These are phyloP conservation scores for Cryptosula pallasiana DNA, from an alignment of 2,888 invertebrate species.

Conservation along the genomic window DNA sequence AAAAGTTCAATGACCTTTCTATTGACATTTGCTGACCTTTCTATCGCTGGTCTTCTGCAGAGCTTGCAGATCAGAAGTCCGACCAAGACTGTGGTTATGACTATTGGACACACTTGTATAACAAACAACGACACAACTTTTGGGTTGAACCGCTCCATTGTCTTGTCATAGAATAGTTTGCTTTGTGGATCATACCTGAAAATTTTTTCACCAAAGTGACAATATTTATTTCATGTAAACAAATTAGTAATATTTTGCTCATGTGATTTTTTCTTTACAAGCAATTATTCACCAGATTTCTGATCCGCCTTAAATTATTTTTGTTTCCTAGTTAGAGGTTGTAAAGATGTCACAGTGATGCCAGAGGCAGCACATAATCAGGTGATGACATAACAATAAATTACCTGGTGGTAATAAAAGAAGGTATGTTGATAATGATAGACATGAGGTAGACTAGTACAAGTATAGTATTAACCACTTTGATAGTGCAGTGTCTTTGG, in stretches of 20 bases:
- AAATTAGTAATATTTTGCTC: too few relatives aligned
- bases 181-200: not conserved
- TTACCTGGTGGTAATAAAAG: not conserved
- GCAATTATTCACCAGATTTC: too few relatives aligned
- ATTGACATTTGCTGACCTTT: too few relatives aligned
- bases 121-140: not conserved
- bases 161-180: not conserved
- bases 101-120: not conserved
- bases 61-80: not conserved
- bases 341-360: not conserved
- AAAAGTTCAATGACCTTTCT: too few relatives aligned
- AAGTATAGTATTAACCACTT: not conserved
- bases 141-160: not conserved
- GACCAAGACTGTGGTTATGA: not conserved
- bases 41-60: not conserved
- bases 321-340: too few relatives aligned
- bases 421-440: slow-evolving; percentile 9
- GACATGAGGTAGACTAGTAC: not conserved
- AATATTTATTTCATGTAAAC: too few relatives aligned
- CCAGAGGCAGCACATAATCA: too few relatives aligned
- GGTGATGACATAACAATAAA: not conserved
- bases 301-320: too few relatives aligned
- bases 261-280: too few relatives aligned
- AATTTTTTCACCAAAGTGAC: too few relatives aligned
- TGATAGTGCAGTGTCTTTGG: not conserved